Evolutionary conservation across 2,797 vertebrate species (phyloP), one percentile per base, ranked within the genome.

Genomic region (Gadopsis marmoratus): DNA sequence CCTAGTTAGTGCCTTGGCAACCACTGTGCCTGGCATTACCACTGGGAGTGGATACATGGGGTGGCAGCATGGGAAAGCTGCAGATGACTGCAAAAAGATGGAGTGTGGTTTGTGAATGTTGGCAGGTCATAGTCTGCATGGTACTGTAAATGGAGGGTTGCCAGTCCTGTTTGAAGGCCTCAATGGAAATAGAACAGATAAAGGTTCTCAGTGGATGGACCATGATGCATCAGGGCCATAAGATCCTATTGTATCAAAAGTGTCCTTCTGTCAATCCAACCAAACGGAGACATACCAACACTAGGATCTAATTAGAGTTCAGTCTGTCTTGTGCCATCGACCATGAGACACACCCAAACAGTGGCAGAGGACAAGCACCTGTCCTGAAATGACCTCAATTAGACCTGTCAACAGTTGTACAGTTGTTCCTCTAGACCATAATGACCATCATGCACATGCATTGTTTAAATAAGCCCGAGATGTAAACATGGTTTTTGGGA

Each of bases 281-380:
- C 62, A 45, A 65, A 63, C 29, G 53, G 74, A 88, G 82, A 88
- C 76, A 72, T 23, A 74, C 82, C 83, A 82, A 89, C 69, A 78
- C 86, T 70, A 35, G 81, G 75, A 78, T 89, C 78, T 92, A 91
- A 95, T 95, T 94, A 91, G 89, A 92, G 89, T 82, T 76, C 83
- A 91, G 90, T 84, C 64, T 58, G 87, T 83, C 88, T 84, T 86
- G 89, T 88, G 79, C 74, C 31, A 48, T 75, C 62, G 31, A 80
- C 87, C 82, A 74, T 89, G 81, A 67, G 86, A 89, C 79, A 87
- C 86, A 77, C 74, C 77, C 79, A 86, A 87, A 83, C 85, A 79
- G 60, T 3, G 68, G 50, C 69, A 4, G 31, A 82, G 23, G 68
- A 71, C n/a, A 12, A 17, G 23, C 72, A 79, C 70, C 71, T 87